A percentile compares a stretch with the other conserved stretches of the same genome.
Evolutionary conservation across 2,113 vertebrate genomes (phyloP).

Genomic region (Pseudopodoces humilis): DNA sequence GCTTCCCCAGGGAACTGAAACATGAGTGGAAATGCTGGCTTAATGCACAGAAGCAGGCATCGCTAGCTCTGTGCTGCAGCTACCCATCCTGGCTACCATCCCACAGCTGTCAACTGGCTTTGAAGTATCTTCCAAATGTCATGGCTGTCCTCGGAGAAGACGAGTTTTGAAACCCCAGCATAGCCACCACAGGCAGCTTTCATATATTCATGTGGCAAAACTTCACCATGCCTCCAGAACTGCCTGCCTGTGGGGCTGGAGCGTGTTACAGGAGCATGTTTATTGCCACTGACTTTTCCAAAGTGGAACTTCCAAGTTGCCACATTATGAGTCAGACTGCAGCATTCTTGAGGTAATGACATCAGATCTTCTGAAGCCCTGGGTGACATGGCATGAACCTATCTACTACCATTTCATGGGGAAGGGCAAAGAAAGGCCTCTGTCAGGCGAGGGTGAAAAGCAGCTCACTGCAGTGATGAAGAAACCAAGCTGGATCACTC

Average conservation of each 20-base stretch:
- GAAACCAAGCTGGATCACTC: background rate
- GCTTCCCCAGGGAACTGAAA: constrained; percentile 11
- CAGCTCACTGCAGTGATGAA: background rate
- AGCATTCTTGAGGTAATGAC: constrained; percentile 15
- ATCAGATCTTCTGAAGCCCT: background rate
- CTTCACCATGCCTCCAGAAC: background rate
- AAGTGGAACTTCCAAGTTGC: constrained; percentile 12
- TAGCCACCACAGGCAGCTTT: background rate
- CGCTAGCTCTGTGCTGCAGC: background rate
- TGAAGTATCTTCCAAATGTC: constrained; percentile 31
- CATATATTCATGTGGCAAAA: background rate
- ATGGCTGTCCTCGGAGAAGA: constrained; percentile 11
- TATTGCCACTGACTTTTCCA: background rate
- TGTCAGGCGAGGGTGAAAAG: background rate
- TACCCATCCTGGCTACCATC: background rate
- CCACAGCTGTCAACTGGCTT: constrained; percentile 10
- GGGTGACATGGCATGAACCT: background rate
- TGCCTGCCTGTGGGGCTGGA: background rate
- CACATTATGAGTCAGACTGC: background rate
- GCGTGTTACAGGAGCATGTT: background rate
- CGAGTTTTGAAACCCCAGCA: constrained; percentile 12
- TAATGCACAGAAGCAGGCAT: background rate
- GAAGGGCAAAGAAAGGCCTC: background rate
- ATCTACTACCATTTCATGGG: background rate
- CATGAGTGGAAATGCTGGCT: background rate